Conservation (phyloP, 1,140 invertebrate genomes). For the Drosophila seguyi region DNA sequence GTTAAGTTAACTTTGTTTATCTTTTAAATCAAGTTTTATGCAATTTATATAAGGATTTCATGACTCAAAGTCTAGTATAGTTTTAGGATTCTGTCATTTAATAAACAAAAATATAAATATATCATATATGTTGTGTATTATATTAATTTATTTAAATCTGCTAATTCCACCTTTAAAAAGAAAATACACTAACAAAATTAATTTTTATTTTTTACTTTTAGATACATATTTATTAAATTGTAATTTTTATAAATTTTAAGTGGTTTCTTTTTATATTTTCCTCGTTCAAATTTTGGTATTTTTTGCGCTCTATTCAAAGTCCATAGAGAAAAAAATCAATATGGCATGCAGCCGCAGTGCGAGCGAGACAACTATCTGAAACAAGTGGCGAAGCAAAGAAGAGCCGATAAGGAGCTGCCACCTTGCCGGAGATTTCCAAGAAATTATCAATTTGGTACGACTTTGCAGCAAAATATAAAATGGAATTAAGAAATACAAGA, state of each 20-base stretch:
- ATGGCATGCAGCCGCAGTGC: constrained; percentile 12
- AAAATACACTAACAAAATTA: background rate
- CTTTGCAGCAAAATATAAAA: background rate
- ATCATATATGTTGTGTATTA: too few relatives aligned
- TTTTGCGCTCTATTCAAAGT: constrained; percentile 15
- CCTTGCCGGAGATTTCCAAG: background rate
- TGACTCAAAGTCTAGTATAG: too few relatives aligned
- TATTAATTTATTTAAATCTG: background rate
- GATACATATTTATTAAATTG: background rate
- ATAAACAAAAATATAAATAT: too few relatives aligned
- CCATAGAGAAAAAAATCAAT: constrained; percentile 32
- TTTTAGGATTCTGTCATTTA: too few relatives aligned
- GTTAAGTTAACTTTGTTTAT: accelerated
- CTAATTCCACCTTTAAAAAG: background rate
- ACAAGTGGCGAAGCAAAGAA: constrained; percentile 20
- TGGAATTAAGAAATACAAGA: background rate
- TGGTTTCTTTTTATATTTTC: background rate
- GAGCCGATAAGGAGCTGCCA: constrained; percentile 45
- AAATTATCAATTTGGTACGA: background rate
- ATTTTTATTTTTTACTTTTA: too few relatives aligned
- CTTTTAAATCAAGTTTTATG: background rate
- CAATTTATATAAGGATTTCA: background rate
- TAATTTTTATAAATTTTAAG: background rate
- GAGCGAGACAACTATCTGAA: constrained; percentile 30
- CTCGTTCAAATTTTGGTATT: background rate